A percentile compares a stretch with the other conserved stretches of the same genome.
phyloP scores from a whole-genome alignment of 2,113 vertebrate genomes.

The Callocephalon fimbriatum region DNA sequence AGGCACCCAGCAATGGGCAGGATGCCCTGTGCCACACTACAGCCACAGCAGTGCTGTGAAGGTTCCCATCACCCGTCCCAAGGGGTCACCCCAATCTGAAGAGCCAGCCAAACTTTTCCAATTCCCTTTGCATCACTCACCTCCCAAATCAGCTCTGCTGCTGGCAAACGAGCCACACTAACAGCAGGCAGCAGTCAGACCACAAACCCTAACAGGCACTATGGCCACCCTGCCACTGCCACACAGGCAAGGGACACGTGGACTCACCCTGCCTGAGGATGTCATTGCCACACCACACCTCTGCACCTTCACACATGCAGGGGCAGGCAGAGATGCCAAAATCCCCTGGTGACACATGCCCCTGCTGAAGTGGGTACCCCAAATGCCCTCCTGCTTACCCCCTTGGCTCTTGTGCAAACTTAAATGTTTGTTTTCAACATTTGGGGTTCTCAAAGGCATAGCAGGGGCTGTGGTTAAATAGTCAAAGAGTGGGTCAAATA shows the following conservation, averaged over 20 bases:
- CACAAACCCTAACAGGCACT: not conserved
- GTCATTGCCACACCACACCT: not conserved
- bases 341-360: not conserved
- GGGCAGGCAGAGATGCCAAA: not conserved
- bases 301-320: fast-evolving
- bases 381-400: not conserved
- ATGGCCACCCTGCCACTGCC: not conserved
- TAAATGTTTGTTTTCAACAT: not conserved
- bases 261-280: not conserved
- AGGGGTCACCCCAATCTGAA: fast-evolving
- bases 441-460: not conserved
- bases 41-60: not conserved
- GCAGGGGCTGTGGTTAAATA: not conserved
- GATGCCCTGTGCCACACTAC: fast-evolving
- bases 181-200: not conserved
- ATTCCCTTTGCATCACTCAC: not conserved
- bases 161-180: not conserved
- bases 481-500: not conserved
- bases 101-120: not conserved
- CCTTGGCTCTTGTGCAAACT: not conserved
- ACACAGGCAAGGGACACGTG: not conserved
- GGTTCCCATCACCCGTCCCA: not conserved
- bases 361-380: not conserved
- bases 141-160: not conserved
- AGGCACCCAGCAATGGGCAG: not conserved